A percentile compares a stretch with the other conserved stretches of the same genome.
These are phyloP conservation scores for Acholoe squamosa DNA, from an alignment of 2,888 invertebrate species.

Conservation along the genomic window DNA sequence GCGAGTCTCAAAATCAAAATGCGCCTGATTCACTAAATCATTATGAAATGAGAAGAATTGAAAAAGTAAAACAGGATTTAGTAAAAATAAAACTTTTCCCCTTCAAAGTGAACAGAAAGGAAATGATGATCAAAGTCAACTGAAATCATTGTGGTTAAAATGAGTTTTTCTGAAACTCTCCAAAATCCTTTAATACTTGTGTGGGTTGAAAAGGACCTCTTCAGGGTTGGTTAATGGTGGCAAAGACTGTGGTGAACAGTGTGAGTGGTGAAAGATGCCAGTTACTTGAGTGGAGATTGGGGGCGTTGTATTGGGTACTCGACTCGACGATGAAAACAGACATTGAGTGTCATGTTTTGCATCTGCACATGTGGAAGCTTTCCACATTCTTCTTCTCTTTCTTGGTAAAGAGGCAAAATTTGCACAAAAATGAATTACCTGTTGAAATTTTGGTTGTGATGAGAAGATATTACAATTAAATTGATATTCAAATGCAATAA, in stretches of 20 bases:
- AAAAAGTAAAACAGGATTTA: not conserved
- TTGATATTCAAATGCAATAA: too few species aligned
- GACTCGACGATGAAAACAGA: not conserved
- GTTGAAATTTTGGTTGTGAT: too few species aligned
- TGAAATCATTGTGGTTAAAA: not conserved
- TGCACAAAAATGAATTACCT: too few species aligned
- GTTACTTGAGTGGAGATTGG: not conserved
- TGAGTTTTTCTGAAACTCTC: not conserved
- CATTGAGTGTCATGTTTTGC: too few species aligned
- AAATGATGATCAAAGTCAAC: not conserved
- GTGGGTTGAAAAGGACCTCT: not conserved
- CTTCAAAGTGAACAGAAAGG: not conserved
- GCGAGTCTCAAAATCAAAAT: not conserved
- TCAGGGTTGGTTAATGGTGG: not conserved
- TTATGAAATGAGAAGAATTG: not conserved
- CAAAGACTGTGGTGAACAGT: slow-evolving; percentile 6
- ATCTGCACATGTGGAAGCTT: too few species aligned
- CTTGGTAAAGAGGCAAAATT: too few species aligned
- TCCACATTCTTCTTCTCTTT: too few species aligned
- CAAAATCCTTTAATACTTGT: not conserved
- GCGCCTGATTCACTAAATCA: not conserved
- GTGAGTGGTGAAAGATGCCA: not conserved
- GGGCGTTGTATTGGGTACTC: not conserved
- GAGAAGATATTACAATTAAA: too few species aligned
- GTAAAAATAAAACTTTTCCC: too few species aligned